Base-by-base conservation (phyloP, 92 coral and sea anemone genomes). In the Porites lobata region DNA sequence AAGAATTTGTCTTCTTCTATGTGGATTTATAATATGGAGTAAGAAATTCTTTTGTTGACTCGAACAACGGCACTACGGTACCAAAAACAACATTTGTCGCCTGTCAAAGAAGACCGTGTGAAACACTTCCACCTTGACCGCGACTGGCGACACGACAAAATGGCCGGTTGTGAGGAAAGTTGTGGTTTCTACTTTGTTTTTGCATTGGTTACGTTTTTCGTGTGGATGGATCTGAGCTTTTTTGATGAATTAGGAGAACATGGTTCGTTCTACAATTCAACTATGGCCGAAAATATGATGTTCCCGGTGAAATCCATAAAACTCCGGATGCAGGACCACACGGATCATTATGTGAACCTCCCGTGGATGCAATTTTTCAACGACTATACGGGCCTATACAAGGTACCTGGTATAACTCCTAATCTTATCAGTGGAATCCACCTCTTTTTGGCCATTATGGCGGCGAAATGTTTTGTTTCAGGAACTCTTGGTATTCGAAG, bases 161-260 rank as follows among this genome's bases (percentile, higher is more conserved):
- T 94, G 96, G 93, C 89, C 51, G 95, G 99, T 61, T 94, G 95
- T 80, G 99, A 92, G 79, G 99, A 96, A 80, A 96, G 95, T 75
- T 93, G 95, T 74, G 96, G 96, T 0, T 96, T 96, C 75, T 94
- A 96, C 89, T 92, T 96, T 32, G 93, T 94, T 50, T 96, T 96
- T 51, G 96, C 96, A 20, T 76, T 95, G 54, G 86, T 96, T 61
- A 96, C 99, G 43, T 96, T 88, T 85, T 96, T 92, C 50, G 98
- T 94, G 43, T 96, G 99, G 99, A 96, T 94, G 98, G 99, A 96
- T 69, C 87, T 94, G 78, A 96, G 99, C 73, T 96, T 96, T 77
- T 92, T 94, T 79, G 99, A 96, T 81, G 99, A 96, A 83, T 84
- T 96, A 72, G 92, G 92, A 65, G 99, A 96, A 32, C 94, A 92